Conservation (phyloP, 2,888 invertebrate genomes). For the Drosophila maculinotata region DNA sequence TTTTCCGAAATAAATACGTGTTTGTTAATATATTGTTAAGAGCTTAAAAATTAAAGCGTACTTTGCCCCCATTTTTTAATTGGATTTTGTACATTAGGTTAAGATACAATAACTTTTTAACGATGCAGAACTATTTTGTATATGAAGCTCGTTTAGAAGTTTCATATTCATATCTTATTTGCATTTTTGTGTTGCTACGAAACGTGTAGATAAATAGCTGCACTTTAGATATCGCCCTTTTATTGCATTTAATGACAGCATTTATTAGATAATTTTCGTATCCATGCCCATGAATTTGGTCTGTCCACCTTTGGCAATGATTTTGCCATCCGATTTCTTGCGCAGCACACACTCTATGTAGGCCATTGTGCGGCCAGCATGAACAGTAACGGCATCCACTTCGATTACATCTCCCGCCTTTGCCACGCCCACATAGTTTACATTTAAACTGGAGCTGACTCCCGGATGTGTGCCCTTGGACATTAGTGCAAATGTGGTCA, state of each 20-base stretch:
- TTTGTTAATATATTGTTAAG: too few species aligned
- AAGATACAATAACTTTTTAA: too few species aligned
- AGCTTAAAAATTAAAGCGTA: too few species aligned
- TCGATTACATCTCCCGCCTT: conserved; percentile 91
- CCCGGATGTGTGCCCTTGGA: conserved; percentile 89
- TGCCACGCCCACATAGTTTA: conserved; percentile 93
- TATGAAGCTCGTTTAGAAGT: too few species aligned
- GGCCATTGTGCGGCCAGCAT: conserved; percentile 92
- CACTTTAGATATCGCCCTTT: conserved; percentile 4
- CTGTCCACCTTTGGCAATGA: conserved; percentile 93
- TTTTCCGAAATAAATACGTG: too few species aligned
- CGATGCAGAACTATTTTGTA: too few species aligned
- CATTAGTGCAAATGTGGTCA: conserved; percentile 92
- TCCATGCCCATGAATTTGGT: conserved; percentile 89
- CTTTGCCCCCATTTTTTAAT: too few species aligned
- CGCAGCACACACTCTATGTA: conserved; percentile 92
- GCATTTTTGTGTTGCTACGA: conserved; percentile 56
- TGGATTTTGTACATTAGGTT: too few species aligned
- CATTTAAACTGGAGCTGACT: conserved; percentile 93
- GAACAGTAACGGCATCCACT: conserved; percentile 91
- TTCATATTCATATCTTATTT: too few species aligned
- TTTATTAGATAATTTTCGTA: not conserved
- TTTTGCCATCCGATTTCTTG: conserved; percentile 89
- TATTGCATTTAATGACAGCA: conserved; percentile 10
- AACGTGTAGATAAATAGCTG: conserved; percentile 16